Conservation (phyloP, 2,113 vertebrate genomes). For the Uria lomvia region DNA sequence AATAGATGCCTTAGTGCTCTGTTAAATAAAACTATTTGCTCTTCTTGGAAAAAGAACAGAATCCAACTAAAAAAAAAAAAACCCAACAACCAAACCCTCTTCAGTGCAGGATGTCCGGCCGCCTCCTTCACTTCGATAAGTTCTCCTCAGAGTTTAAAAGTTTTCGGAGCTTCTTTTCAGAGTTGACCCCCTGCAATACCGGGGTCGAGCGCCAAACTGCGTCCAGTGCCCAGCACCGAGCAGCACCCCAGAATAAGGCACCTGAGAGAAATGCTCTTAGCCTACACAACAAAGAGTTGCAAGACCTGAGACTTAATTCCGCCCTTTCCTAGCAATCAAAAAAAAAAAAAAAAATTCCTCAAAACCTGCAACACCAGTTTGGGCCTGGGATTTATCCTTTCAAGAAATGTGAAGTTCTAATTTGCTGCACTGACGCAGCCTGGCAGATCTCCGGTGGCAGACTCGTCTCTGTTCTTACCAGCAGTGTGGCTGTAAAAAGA, state of each 20-base stretch:
- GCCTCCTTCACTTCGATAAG: not conserved
- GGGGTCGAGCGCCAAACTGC: not conserved
- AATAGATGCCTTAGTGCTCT: not conserved
- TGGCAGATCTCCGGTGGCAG: not conserved
- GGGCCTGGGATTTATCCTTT: not conserved
- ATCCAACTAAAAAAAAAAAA: not conserved
- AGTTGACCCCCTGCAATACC: not conserved
- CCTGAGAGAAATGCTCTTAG: too few species aligned
- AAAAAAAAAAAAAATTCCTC: not conserved
- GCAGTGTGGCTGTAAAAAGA: not conserved
- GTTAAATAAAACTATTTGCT: not conserved
- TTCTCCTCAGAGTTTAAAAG: not conserved
- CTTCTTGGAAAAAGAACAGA: not conserved
- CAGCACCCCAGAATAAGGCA: not conserved
- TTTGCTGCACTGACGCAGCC: not conserved
- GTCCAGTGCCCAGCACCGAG: rapidly evolving
- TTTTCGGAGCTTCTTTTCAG: too few species aligned
- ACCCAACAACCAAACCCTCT: not conserved
- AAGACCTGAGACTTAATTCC: not conserved
- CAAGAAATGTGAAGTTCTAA: not conserved
- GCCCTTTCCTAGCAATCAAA: not conserved
- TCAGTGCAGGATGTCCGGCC: not conserved
- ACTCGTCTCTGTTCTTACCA: not conserved
- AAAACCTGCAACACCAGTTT: not conserved
- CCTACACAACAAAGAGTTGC: not conserved